Evolutionary conservation across 2,113 vertebrate genomes (phyloP).

Genomic region (Aptenodytes forsteri): DNA sequence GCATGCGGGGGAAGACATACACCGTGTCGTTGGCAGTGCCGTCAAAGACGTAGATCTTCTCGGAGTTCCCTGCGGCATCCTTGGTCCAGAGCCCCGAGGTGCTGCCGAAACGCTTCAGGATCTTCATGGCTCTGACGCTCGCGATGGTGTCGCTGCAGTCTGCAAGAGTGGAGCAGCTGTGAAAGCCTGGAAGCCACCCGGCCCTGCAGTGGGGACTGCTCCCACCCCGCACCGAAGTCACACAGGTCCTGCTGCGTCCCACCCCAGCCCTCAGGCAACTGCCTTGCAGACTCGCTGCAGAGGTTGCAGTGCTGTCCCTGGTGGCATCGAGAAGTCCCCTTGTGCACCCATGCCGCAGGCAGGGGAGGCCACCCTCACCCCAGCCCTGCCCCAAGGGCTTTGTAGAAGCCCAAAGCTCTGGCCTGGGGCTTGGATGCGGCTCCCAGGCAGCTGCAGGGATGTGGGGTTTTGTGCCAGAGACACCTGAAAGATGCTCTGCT

Average conservation of each 20-base stretch:
- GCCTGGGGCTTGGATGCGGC: background rate
- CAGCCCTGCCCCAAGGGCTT: background rate
- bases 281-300: rapidly evolving
- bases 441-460: background rate
- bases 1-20: slow-evolving; percentile 84
- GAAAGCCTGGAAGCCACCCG: background rate
- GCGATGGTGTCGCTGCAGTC: slow-evolving; percentile 91
- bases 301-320: background rate
- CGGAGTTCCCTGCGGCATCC: slow-evolving; percentile 79
- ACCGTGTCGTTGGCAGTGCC: slow-evolving; percentile 84
- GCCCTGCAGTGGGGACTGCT: rapidly evolving
- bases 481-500: background rate
- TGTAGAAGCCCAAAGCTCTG: background rate
- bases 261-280: background rate
- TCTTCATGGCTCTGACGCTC: slow-evolving; percentile 91
- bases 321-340: background rate
- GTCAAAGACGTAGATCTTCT: slow-evolving; percentile 90
- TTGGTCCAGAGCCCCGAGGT: slow-evolving; percentile 90
- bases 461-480: background rate
- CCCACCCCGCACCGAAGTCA: rapidly evolving
- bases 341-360: rapidly evolving
- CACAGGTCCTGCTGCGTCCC: rapidly evolving
- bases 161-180: background rate
- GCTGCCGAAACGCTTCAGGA: slow-evolving; percentile 88
- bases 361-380: background rate